Evolutionary conservation across 2,113 vertebrate genomes (phyloP), one percentile per base, ranked within the genome.

Genomic region (Neomonachus schauinslandi): DNA sequence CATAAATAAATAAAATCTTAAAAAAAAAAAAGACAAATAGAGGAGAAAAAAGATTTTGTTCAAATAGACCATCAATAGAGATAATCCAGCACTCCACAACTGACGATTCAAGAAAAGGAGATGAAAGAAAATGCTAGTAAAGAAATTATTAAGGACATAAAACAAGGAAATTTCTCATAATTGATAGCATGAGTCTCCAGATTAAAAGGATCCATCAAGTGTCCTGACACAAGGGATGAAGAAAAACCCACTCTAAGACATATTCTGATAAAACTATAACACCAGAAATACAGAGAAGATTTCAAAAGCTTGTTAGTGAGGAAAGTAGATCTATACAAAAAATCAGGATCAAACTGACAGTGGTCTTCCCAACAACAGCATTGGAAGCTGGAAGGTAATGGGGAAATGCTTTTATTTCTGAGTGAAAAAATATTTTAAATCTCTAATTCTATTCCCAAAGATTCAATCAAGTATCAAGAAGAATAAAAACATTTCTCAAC

Each of bases 1-100:
- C 39, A 42, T 42, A 42, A 42, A 42, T 42, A 42, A 42, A 42
- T 42, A 42, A 42, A 42, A 42, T 42, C 39, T 42, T 42, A 42
- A 42, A 42, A 42, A 39, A 95, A 92, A 92, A 95, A 92, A 92
- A 76, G 24, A 72, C 46, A 46, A 46, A 79, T 46, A 84, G 16
- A 88, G 19, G 33, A 46, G 1, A 65, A 22, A 65, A 76, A 76
- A n/a, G 3, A n/a, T 12, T 46, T 93, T 94, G 61, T 6, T 63
- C 91, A 95, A 76, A 0, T 14, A 74, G 26, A 39, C 76, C n/a
- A 21, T 57, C 12, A 33, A 7, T 77, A 7, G 18, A 82, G 13
- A 55, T 92, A 69, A 81, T 46, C 4, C 6, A 88, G 33, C 5
- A 49, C 7, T 91, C 19, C 8, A 14, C 13, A 86, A 36, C 67